A percentile compares a stretch with the other conserved stretches of the same genome.
Conservation (phyloP, 30 jellyfish, hydroid and myxozoan species). For the Hydra vulgaris region DNA sequence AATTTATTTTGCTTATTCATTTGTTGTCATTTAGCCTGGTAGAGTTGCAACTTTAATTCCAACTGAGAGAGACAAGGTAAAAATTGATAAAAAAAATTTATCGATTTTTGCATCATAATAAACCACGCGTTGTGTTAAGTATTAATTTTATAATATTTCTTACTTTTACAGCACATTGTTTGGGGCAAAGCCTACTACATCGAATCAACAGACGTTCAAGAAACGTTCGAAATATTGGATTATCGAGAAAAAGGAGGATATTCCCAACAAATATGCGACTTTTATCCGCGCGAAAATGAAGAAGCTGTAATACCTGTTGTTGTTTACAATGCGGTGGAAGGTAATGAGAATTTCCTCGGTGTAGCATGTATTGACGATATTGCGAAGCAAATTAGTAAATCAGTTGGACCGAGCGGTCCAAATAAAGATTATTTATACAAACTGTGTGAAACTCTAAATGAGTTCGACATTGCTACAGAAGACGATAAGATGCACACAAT, state of each 20-base stretch:
- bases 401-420: slow-evolving; percentile 87
- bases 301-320: slow-evolving; percentile 30
- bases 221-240: slow-evolving; percentile 63
- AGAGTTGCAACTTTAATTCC: slow-evolving; percentile 72
- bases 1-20: background rate
- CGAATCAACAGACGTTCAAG: slow-evolving; percentile 44
- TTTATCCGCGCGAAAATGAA: slow-evolving; percentile 36
- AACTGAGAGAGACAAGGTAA: slow-evolving; percentile 1
- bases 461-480: background rate
- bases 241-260: slow-evolving; percentile 96
- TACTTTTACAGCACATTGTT: slow-evolving; percentile 43
- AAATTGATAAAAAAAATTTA: background rate
- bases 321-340: slow-evolving; percentile 66
- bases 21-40: slow-evolving; percentile 80
- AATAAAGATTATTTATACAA: slow-evolving; percentile 65
- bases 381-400: slow-evolving; percentile 61
- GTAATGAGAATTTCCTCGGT: slow-evolving; percentile 63
- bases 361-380: slow-evolving; percentile 65
- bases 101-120: background rate
- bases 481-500: slow-evolving; percentile 20
- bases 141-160: too few relatives aligned
- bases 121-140: too few relatives aligned
- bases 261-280: slow-evolving; percentile 45
- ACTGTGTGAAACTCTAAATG: slow-evolving; percentile 51
- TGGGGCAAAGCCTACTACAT: slow-evolving; percentile 94